A percentile compares a stretch with the other conserved stretches of the same genome.
Evolutionary conservation across 2,797 vertebrate genomes (phyloP).

Genomic region (Phataginus tetradactyla): DNA sequence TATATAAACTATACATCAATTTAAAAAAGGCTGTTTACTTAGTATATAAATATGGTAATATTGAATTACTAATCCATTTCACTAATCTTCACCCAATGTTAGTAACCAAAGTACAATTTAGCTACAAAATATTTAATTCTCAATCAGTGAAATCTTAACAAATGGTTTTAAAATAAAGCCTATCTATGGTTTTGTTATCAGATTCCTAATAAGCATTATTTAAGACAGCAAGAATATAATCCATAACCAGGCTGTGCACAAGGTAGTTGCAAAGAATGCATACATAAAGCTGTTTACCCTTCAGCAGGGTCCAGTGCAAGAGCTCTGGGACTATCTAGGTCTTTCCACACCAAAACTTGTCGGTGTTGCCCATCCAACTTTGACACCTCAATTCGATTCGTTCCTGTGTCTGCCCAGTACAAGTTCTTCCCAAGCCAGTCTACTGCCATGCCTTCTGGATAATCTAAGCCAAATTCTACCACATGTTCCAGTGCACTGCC

Average conservation of each 20-base stretch:
- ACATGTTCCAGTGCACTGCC: slow-evolving; percentile 96
- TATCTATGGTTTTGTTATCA: slow-evolving; percentile 56
- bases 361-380: slow-evolving; percentile 97
- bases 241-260: slow-evolving; percentile 49
- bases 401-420: slow-evolving; percentile 98
- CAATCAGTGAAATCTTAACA: slow-evolving; percentile 71
- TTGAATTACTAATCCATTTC: slow-evolving; percentile 14
- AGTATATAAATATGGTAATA: not conserved
- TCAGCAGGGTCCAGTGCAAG: slow-evolving; percentile 96
- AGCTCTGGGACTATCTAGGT: slow-evolving; percentile 96
- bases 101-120: slow-evolving; percentile 74
- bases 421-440: slow-evolving; percentile 99
- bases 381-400: slow-evolving; percentile 97
- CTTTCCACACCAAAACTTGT: slow-evolving; percentile 98
- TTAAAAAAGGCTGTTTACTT: not conserved
- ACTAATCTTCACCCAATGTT: slow-evolving; percentile 58
- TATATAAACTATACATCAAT: no score
- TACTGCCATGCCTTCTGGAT: slow-evolving; percentile 98
- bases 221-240: slow-evolving; percentile 59
- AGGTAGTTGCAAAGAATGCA: slow-evolving; percentile 50
- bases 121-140: slow-evolving; percentile 48
- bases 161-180: slow-evolving; percentile 76
- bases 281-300: slow-evolving; percentile 89
- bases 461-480: slow-evolving; percentile 97
- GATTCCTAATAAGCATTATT: slow-evolving; percentile 70